Base-by-base conservation (phyloP, 2,888 invertebrate genomes). In the Odontomyia ornata region DNA sequence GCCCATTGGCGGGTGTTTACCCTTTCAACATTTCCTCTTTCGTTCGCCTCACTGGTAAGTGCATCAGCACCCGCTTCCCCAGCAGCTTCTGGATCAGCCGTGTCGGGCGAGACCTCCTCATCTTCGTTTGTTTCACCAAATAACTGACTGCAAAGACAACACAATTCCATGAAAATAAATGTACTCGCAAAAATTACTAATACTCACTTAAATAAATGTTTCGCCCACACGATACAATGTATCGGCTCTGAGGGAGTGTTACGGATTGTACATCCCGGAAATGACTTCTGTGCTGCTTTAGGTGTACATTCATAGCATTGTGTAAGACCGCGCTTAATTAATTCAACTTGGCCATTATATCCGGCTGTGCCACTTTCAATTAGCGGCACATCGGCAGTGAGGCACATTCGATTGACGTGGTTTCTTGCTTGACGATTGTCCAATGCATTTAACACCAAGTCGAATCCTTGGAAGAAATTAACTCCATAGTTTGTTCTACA, bases 201-300 rank as follows among this genome's bases (percentile, higher is more conserved):
- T 56, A 78, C 90, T 89, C 87, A 95, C 94, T 98, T 98, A 88
- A 99, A 99, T 11, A 99, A 90, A 89, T 98, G 98, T 86, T 99
- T 99, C 0, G 98, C 95, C 99, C 99, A 99, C 23, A 99, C 98
- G 81, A 99, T 97, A 86, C 99, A 99, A 87, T 99, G 99, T 81
- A 99, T 98, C 0, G 97, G 97, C 86, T 99, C 99, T 0, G 98
- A 98, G 0, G 99, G 99, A 0, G 99, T 99, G 85, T 99, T 99
- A 57, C 99, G 90, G 81, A 99, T 99, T 1, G 99, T 99, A 85
- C 99, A 99, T 0, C 98, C 98, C 0, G 99, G 99, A 87, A 92
- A 99, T 5, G 95, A 93, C 85, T 97, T 98, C 84, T 96, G 96
- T 21, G 93, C 90, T 7, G 95, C 92, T 86, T 97, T 97, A 0